Percentiles rank a stretch among this genome's conserved stretches.
Conservation (phyloP, 1,140 invertebrate species). For the Ditylenchus dipsaci region DNA sequence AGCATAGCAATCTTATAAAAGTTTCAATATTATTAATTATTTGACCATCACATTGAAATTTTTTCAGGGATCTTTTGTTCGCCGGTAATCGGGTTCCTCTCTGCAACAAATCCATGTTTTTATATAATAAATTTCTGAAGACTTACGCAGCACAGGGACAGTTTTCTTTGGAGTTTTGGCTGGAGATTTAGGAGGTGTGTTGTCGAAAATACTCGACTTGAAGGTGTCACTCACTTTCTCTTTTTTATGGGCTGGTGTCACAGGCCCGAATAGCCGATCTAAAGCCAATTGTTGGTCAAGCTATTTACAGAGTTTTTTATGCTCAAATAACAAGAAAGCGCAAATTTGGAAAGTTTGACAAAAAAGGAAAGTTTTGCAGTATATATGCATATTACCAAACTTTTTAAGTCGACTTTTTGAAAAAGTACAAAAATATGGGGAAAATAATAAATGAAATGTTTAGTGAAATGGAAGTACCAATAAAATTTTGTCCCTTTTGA, state of each 20-base stretch:
- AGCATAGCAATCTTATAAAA: background rate
- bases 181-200: slow-evolving; percentile 28
- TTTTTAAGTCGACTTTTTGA: no score
- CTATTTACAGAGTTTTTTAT: no score
- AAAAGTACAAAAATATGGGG: no score
- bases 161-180: slow-evolving; percentile 42
- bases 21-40: no score
- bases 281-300: no score
- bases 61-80: slow-evolving; percentile 46
- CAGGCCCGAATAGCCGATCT: slow-evolving; percentile 40
- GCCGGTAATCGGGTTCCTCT: slow-evolving; percentile 48
- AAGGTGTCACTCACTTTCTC: slow-evolving; percentile 42
- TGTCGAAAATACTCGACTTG: slow-evolving; percentile 37
- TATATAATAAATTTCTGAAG: background rate
- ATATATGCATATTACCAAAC: no score
- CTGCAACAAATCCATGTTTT: slow-evolving; percentile 16
- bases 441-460: no score
- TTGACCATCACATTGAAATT: slow-evolving; percentile 22
- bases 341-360: no score
- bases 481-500: no score
- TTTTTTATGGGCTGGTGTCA: slow-evolving; percentile 11
- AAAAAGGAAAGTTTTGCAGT: no score
- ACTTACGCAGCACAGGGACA: slow-evolving; percentile 43
- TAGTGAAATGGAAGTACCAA: no score
- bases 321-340: no score